These are phyloP conservation scores for Lycocerus yunnanus DNA, from an alignment of 2,888 invertebrate species.

Conservation along the genomic window DNA sequence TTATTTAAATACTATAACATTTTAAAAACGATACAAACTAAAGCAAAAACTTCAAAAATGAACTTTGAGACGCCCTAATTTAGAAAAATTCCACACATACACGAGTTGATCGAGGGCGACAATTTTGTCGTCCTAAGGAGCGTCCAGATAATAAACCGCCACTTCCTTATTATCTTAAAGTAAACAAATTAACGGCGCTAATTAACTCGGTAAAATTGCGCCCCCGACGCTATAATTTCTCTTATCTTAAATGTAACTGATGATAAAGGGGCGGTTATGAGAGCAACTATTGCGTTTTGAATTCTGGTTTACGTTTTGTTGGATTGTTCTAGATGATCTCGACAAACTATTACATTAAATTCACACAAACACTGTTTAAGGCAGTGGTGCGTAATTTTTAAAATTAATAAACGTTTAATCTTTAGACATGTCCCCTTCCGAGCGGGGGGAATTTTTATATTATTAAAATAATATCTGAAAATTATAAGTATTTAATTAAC, in stretches of 20 bases:
- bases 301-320: not conserved
- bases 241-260: not conserved
- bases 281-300: not conserved
- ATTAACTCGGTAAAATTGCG: not conserved
- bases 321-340: not conserved
- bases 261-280: not conserved
- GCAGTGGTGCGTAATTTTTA: too few species aligned
- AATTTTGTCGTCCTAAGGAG: slow-evolving; percentile 3
- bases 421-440: too few species aligned
- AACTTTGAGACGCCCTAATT: not conserved
- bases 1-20: too few species aligned
- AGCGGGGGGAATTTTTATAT: too few species aligned
- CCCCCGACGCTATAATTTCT: not conserved
- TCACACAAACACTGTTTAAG: not conserved
- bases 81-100: not conserved
- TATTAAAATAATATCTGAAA: too few species aligned
- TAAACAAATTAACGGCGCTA: slow-evolving; percentile 14
- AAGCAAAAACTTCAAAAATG: too few species aligned
- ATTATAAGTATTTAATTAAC: too few species aligned
- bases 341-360: not conserved
- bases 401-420: too few species aligned
- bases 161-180: slow-evolving; percentile 11
- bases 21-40: too few species aligned
- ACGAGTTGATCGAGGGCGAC: not conserved
- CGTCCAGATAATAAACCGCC: slow-evolving; percentile 9